phyloP scores from a whole-genome alignment of 2,888 invertebrate species.

The Xestia ashworthii region DNA sequence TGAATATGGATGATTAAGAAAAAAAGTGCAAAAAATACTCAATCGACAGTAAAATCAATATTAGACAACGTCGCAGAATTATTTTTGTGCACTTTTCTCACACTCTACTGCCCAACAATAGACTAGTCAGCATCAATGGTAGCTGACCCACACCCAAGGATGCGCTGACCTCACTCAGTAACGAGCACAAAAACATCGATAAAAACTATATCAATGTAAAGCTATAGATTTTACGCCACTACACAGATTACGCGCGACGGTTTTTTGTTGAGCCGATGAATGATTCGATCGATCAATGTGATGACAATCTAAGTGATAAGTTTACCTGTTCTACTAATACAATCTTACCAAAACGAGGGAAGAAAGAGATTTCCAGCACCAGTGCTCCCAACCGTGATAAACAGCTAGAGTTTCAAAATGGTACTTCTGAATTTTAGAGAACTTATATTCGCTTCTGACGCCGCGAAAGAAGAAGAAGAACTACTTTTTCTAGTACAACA shows the following conservation, averaged over 20 bases:
- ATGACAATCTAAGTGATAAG: neutral
- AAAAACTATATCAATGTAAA: slow-evolving; percentile 55
- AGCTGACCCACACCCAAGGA: slow-evolving; percentile 65
- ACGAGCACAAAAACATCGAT: slow-evolving; percentile 56
- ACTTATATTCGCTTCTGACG: neutral
- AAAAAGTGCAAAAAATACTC: neutral
- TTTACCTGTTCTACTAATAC: neutral
- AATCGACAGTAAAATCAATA: neutral
- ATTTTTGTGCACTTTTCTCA: slow-evolving; percentile 11
- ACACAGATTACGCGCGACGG: slow-evolving; percentile 54
- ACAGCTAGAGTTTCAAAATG: neutral
- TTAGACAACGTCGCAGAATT: neutral
- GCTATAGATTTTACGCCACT: slow-evolving; percentile 63
- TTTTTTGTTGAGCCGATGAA: slow-evolving; percentile 55
- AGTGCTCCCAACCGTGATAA: neutral
- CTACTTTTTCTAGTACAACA: neutral
- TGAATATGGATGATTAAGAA: no score
- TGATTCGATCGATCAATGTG: slow-evolving; percentile 44
- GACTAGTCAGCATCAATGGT: slow-evolving; percentile 51
- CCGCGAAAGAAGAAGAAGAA: neutral
- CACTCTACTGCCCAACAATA: slow-evolving; percentile 43
- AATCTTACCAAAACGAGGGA: neutral
- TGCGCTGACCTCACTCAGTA: slow-evolving; percentile 59
- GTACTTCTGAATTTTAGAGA: neutral
- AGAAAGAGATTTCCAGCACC: neutral